Conservation (phyloP, 2,797 vertebrate species). For the Anas bahamensis region DNA sequence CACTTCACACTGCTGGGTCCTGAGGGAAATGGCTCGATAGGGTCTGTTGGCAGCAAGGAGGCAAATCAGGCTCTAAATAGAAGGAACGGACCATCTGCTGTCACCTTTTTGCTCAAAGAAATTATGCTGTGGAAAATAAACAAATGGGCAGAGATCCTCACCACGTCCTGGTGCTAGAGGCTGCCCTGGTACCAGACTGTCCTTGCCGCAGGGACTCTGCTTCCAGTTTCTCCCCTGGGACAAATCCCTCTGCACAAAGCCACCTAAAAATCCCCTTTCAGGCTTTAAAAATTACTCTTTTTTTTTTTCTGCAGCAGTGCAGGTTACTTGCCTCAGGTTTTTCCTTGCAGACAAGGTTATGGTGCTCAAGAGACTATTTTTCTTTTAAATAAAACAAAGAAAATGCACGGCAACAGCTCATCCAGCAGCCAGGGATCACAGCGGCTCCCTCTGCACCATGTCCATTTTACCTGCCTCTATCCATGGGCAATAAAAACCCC, state of each 20-base stretch:
- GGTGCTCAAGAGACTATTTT: background rate
- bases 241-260: background rate
- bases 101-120: background rate
- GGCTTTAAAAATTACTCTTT: background rate
- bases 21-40: background rate
- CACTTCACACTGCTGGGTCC: background rate
- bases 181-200: background rate
- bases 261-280: background rate
- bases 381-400: constrained; percentile 35
- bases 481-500: background rate
- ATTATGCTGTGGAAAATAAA: background rate
- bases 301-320: background rate
- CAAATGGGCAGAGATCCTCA: background rate
- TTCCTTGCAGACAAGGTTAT: constrained; percentile 20
- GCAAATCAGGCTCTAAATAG: background rate
- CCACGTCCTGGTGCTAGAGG: background rate
- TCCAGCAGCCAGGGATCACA: background rate
- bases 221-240: background rate
- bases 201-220: background rate
- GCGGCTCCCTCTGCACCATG: background rate
- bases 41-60: background rate
- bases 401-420: background rate
- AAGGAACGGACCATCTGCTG: background rate
- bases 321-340: background rate
- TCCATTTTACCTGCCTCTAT: background rate